phyloP scores from a whole-genome alignment of 1,140 invertebrate genomes.

The Zaprionus capensis region DNA sequence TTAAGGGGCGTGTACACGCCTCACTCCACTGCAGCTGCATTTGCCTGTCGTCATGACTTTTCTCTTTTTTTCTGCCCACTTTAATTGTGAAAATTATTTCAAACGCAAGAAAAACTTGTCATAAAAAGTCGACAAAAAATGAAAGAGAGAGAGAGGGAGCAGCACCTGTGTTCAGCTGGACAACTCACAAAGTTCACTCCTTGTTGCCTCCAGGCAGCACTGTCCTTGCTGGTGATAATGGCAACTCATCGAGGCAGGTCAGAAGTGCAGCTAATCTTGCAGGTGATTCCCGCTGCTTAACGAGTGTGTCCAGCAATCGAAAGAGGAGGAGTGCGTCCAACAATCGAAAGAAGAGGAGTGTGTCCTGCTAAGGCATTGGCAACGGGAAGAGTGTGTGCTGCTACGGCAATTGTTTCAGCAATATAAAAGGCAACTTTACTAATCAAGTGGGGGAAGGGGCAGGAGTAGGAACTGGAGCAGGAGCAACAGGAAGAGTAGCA shows the following conservation, averaged over 20 bases:
- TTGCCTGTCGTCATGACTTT: conserved; percentile 20
- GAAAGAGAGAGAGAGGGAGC: too few species aligned
- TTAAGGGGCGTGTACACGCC: conserved; percentile 29
- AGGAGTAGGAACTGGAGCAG: background rate
- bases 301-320: background rate
- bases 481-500: background rate
- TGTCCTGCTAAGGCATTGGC: background rate
- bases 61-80: conserved; percentile 47
- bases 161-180: too few species aligned
- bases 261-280: background rate
- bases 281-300: conserved; percentile 4
- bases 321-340: background rate
- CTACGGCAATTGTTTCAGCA: conserved; percentile 53
- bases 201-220: too few species aligned
- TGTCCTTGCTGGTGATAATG: background rate
- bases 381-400: background rate
- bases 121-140: too few species aligned
- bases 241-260: background rate
- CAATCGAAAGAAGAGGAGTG: too few species aligned
- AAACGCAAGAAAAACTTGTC: conserved; percentile 17
- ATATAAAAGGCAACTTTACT: conserved; percentile 75
- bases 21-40: conserved; percentile 19
- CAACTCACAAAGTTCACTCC: too few species aligned
- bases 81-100: conserved; percentile 76
- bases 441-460: conserved; percentile 43